A percentile compares a stretch with the other conserved stretches of the same genome.
Conservation (phyloP, 2,888 invertebrate species). For the Watsonalla binaria region DNA sequence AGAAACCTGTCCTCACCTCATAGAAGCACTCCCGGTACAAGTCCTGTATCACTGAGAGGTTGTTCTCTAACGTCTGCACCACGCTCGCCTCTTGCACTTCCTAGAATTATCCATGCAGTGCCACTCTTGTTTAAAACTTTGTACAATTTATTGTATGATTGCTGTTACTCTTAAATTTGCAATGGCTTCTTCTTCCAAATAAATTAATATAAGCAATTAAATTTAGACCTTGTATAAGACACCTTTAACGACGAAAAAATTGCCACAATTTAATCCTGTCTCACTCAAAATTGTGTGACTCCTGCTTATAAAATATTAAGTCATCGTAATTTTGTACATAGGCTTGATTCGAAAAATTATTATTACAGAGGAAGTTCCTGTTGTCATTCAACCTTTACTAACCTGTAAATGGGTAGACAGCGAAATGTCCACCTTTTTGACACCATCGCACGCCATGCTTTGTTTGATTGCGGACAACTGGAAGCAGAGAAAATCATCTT, state of each 20-base stretch:
- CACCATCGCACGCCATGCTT: constrained; percentile 20
- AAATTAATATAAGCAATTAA: background rate
- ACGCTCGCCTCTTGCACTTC: constrained; percentile 42
- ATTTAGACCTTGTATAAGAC: too few species aligned
- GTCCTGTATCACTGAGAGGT: constrained; percentile 57
- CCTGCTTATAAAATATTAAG: too few species aligned
- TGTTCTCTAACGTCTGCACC: constrained; percentile 48
- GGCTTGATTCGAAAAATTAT: background rate
- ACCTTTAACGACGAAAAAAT: background rate
- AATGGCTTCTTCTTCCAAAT: too few species aligned
- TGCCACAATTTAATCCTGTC: background rate
- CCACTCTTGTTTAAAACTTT: background rate
- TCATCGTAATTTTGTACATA: too few species aligned
- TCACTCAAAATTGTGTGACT: too few species aligned
- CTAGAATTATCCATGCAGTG: constrained; percentile 27
- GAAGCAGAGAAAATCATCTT: constrained; percentile 3
- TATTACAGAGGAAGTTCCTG: too few species aligned
- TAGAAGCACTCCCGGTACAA: constrained; percentile 67
- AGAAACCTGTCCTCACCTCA: constrained; percentile 45
- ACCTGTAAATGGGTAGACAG: constrained; percentile 39
- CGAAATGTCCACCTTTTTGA: constrained; percentile 32
- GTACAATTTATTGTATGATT: background rate
- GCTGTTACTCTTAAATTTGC: background rate
- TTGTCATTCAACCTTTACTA: constrained; percentile 2
- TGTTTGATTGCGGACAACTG: constrained; percentile 31